Percentiles rank a stretch among this genome's conserved stretches.
Conservation (phyloP, 2,113 vertebrate species). For the Pituophis catenifer region DNA sequence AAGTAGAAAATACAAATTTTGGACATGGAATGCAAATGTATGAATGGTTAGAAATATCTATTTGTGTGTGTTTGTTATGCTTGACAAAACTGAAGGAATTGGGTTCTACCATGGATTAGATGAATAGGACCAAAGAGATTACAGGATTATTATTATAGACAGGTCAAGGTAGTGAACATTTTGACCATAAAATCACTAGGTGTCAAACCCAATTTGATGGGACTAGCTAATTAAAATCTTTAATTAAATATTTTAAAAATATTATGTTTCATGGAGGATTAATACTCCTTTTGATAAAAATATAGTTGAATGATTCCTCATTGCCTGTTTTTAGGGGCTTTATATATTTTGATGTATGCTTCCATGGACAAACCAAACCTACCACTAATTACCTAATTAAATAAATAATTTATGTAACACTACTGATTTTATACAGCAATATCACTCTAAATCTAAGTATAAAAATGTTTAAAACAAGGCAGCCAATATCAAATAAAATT, state of each 20-base stretch:
- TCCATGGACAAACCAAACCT: not conserved
- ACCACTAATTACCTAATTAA: not conserved
- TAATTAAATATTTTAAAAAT: not conserved
- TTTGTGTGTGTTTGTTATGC: not conserved
- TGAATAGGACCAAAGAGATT: not conserved
- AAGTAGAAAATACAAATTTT: not conserved
- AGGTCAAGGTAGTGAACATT: not conserved
- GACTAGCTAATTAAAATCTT: not conserved
- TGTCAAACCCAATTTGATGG: not conserved
- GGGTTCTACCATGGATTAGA: not conserved
- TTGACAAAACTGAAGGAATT: not conserved
- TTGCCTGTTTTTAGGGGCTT: not conserved
- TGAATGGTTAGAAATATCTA: not conserved
- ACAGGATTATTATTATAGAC: not conserved
- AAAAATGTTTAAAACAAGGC: not conserved
- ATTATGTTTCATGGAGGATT: not conserved
- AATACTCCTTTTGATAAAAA: not conserved
- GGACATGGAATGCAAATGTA: not conserved
- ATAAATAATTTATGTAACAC: not conserved
- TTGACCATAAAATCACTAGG: not conserved
- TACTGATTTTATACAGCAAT: not conserved
- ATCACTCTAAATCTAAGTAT: not conserved
- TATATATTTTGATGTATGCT: not conserved
- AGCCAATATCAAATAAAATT: not conserved
- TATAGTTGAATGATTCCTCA: not conserved